Base-by-base conservation (phyloP, 2,113 vertebrate species). In the Paramisgurnus dabryanus region DNA sequence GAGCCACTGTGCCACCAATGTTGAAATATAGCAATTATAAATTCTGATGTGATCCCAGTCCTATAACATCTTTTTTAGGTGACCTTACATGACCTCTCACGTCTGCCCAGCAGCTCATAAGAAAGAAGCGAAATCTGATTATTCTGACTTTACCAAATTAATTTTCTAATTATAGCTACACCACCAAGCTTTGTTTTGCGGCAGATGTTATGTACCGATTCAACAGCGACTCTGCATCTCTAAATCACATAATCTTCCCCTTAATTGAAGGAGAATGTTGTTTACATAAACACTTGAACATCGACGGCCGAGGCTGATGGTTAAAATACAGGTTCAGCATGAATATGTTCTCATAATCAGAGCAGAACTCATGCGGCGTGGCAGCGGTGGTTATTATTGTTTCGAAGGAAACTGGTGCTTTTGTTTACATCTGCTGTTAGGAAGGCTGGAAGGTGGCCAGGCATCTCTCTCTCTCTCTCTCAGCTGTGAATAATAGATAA, bases 181-280 rank as follows among this genome's bases (percentile, higher is more conserved):
- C 40, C 22, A 43, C 34, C n/a, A 57, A 72, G 17, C 50, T 6
- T 8, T 43, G 43, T 40, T 70, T 79, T n/a, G 64, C 4, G 3
- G 11, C 78, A 65, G 78, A 58, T 72, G 68, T 64, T 71, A 41
- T 65, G 18, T 45, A 64, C 57, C 6, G 13, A 41, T 43, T 73
- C 39, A 58, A 40, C 22, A 34, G 6, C 43, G n/a, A 4, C 72
- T 63, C 41, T 61, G 41, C 41, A 2, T 75, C 72, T 75, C 6
- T 8, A 12, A 61, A 47, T 75, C 73, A 75, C 58, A 63, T 64
- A 64, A 75, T 75, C 58, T 75, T 34, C 43, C 72, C 58, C 18
- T 49, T 84, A 74, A 75, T 84, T 69, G 82, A 70, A 75, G 69
- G 41, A 61, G 12, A 69, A 84, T 58, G 65, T 78, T 81, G 80